Evolutionary conservation across 2,797 vertebrate species (phyloP), one percentile per base, ranked within the genome.

Genomic region (Champsocephalus esox): DNA sequence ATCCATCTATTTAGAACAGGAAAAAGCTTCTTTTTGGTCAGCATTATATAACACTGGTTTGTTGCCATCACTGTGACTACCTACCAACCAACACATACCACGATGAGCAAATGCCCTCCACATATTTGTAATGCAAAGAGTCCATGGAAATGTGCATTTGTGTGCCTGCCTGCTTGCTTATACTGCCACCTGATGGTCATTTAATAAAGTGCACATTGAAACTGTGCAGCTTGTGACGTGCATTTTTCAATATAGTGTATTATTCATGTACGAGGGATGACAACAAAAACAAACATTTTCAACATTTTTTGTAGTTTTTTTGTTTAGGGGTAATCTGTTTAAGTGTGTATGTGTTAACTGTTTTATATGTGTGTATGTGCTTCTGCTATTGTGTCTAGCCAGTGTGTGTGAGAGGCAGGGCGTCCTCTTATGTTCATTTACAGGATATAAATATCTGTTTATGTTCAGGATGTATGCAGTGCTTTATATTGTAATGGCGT

Each of bases 21-120:
- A 74, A 79, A 79, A 77, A 82, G 83, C 77, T 70, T 66, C 61
- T 79, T 24, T 62, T 62, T 64, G 65, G 80, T 75, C 45, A 75
- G 48, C 24, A 50, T 93, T 90, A 92, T 73, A 82, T 70, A 91
- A 92, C 73, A 19, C 54, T 70, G 73, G 59, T 82, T 83, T 85
- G 84, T 86, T 87, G 83, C 76, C 82, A 77, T 83, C 80, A 82
- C 49, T 77, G 79, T 78, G 82, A 87, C 83, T 84, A 81, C 81
- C 79, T 86, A 78, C 85, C 77, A 85, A 85, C 68, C 84, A 84
- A 14, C 83, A 82, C 77, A 79, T 76, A 83, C 63, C 70, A 82
- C 32, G 52, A 82, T 69, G 74, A 82, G 69, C 73, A 79, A 80
- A 87, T 81, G 78, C 84, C 66, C 79, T 77, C 79, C 61, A 82